These are phyloP conservation scores for Oxyura jamaicensis DNA, from an alignment of 2,113 vertebrate genomes.

Conservation along the genomic window DNA sequence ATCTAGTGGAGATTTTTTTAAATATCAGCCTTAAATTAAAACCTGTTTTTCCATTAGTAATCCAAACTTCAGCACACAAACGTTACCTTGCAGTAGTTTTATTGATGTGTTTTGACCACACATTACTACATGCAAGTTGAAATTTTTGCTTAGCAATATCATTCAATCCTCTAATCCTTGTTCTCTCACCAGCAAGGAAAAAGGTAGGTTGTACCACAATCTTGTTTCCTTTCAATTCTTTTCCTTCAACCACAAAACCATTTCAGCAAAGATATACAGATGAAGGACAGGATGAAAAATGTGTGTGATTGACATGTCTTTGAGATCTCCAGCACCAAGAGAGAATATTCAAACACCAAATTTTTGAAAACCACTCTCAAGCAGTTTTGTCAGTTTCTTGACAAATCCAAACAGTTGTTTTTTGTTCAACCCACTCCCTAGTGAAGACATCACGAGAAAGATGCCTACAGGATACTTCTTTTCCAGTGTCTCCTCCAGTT, in stretches of 20 bases:
- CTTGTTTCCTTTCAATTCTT: neutral
- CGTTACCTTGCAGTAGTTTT: neutral
- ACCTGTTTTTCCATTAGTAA: neutral
- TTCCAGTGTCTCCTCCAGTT: neutral
- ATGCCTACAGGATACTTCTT: neutral
- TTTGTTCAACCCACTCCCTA: neutral
- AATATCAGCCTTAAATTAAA: neutral
- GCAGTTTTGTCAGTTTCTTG: neutral
- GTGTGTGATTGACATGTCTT: neutral
- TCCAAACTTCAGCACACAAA: neutral
- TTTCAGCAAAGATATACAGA: neutral
- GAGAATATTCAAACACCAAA: neutral
- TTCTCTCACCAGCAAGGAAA: neutral
- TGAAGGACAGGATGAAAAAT: neutral
- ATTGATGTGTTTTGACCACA: neutral
- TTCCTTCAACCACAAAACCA: neutral
- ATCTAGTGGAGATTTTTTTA: constrained; percentile 66
- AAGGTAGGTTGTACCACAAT: neutral
- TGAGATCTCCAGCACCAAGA: neutral
- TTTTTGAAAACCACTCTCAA: neutral
- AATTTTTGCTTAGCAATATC: neutral
- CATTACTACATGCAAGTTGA: neutral
- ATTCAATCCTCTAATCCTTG: neutral
- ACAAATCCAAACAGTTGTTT: neutral
- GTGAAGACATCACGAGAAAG: neutral